Conservation (phyloP, 2,797 vertebrate species). For the Gastrophryne carolinensis region DNA sequence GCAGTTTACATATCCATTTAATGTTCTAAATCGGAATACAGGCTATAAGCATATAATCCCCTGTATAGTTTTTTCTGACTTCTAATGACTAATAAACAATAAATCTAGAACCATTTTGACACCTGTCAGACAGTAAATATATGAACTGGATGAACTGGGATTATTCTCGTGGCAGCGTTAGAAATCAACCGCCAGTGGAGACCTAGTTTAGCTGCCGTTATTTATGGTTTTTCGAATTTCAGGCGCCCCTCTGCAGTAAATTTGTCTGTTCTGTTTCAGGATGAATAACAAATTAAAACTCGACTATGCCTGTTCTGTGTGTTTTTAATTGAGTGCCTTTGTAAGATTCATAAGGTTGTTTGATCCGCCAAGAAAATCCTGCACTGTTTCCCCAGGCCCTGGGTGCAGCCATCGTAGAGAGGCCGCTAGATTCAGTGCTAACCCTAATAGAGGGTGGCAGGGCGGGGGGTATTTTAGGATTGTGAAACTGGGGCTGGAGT, state of each 20-base stretch:
- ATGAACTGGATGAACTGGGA: background rate
- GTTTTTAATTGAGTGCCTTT: too few relatives aligned
- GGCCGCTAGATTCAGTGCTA: too few relatives aligned
- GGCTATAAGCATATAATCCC: background rate
- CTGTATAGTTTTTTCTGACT: background rate
- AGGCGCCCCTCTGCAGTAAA: background rate
- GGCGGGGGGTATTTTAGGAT: too few relatives aligned
- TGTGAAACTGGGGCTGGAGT: too few relatives aligned
- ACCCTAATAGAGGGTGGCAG: too few relatives aligned
- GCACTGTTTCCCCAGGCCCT: too few relatives aligned
- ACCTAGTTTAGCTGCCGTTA: background rate
- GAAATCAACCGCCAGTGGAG: background rate
- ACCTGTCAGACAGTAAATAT: background rate
- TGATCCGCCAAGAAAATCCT: too few relatives aligned
- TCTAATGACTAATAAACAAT: background rate
- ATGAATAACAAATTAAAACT: constrained; percentile 6
- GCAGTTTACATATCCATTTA: background rate
- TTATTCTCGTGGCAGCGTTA: constrained; percentile 3
- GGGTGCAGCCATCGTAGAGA: too few relatives aligned
- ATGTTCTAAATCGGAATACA: too few relatives aligned
- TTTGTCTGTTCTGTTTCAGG: background rate
- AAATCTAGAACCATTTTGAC: background rate
- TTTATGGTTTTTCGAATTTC: constrained; percentile 3
- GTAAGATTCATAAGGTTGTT: too few relatives aligned
- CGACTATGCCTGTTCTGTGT: too few relatives aligned